These are phyloP conservation scores for Callopanchax toddi DNA, from an alignment of 2,113 vertebrate species.

Conservation along the genomic window DNA sequence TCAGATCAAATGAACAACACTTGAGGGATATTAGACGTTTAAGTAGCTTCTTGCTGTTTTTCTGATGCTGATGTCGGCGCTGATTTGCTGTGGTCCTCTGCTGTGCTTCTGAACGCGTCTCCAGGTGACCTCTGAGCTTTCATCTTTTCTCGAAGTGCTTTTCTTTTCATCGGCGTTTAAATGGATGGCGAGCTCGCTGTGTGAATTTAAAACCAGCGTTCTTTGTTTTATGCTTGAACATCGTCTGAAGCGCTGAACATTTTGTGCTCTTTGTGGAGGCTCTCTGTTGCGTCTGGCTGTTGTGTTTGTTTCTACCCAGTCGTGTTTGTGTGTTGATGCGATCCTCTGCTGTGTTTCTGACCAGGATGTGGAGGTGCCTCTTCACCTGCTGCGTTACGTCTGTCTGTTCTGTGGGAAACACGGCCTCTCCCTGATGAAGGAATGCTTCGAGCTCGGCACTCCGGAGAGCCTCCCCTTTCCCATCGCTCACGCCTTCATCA, in stretches of 20 bases:
- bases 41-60: too few relatives aligned
- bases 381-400: conserved; percentile 98
- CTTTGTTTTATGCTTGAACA: background rate
- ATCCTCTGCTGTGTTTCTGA: background rate
- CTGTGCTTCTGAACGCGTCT: background rate
- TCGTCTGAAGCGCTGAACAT: background rate
- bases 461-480: conserved; percentile 96
- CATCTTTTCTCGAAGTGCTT: background rate
- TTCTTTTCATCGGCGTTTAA: background rate
- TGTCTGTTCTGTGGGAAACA: conserved; percentile 99
- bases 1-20: too few relatives aligned
- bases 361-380: conserved; percentile 97
- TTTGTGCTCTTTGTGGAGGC: background rate
- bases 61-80: too few relatives aligned
- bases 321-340: background rate
- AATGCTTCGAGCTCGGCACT: conserved; percentile 94
- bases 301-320: background rate
- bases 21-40: too few relatives aligned
- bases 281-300: background rate
- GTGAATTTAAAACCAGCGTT: background rate
- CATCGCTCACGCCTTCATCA: conserved; percentile 98
- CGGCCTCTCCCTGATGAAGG: conserved; percentile 98
- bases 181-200: background rate
- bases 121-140: background rate
- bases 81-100: too few relatives aligned